Percentiles rank a stretch among this genome's conserved stretches.
Evolutionary conservation across 2,797 vertebrate species (phyloP).

Genomic region (Glossophaga mutica): DNA sequence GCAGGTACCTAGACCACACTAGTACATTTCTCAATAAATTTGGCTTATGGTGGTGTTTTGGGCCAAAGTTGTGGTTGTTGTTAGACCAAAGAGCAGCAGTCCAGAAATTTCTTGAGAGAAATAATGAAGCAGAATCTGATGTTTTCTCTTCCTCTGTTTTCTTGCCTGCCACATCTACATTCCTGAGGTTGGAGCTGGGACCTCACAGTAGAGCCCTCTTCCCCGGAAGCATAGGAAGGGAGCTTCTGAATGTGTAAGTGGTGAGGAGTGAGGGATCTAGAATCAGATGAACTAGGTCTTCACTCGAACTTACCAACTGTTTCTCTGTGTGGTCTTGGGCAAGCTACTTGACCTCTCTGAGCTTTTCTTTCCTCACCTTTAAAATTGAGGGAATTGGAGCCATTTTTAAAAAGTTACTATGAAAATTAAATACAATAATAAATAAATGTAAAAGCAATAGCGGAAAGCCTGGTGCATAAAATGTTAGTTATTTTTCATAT

Average conservation of each 20-base stretch:
- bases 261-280: neutral
- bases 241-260: neutral
- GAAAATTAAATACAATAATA: neutral
- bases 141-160: neutral
- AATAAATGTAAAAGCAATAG: neutral
- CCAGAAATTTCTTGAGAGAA: neutral
- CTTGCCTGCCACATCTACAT: neutral
- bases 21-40: neutral
- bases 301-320: rapidly evolving
- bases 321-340: neutral
- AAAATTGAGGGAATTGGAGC: neutral
- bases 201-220: neutral
- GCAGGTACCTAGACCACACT: neutral
- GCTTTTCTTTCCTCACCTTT: neutral
- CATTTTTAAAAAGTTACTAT: neutral
- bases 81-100: neutral
- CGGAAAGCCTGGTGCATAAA: neutral
- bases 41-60: neutral
- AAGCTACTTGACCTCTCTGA: neutral
- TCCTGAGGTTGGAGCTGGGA: neutral
- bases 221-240: neutral
- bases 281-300: neutral
- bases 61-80: neutral
- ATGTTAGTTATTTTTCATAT: neutral
- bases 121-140: neutral